Evolutionary conservation across 1,140 invertebrate genomes (phyloP).

Genomic region (Harlomillsia oculata): DNA sequence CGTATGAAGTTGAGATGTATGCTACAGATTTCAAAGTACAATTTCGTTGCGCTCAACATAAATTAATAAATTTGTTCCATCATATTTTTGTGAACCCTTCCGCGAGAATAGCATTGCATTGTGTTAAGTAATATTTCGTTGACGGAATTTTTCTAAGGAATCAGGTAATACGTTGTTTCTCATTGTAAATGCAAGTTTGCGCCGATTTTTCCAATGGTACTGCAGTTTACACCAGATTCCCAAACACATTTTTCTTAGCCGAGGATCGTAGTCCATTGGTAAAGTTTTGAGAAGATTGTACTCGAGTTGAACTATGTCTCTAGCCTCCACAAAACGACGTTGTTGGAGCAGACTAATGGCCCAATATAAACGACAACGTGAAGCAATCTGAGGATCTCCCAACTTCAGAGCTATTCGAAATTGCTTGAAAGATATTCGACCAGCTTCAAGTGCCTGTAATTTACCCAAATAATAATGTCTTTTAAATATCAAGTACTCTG

Average conservation of each 20-base stretch:
- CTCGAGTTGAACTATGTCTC: conserved; percentile 54
- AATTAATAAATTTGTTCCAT: too few species aligned
- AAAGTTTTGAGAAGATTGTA: conserved; percentile 48
- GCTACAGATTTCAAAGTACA: too few species aligned
- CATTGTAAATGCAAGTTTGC: background rate
- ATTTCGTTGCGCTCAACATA: too few species aligned
- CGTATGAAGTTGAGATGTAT: too few species aligned
- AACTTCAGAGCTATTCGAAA: conserved; percentile 64
- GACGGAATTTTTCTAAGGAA: too few species aligned
- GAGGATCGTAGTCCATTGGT: conserved; percentile 24
- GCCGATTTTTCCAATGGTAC: conserved; percentile 14
- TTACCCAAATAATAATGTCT: background rate
- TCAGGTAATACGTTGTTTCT: background rate
- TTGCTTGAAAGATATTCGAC: conserved; percentile 73
- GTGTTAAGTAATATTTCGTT: too few species aligned
- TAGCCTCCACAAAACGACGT: conserved; percentile 53
- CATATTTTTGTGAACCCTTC: too few species aligned
- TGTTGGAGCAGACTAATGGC: conserved; percentile 79
- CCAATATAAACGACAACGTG: conserved; percentile 70
- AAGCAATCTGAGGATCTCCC: conserved; percentile 64
- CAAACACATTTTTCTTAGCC: conserved; percentile 65
- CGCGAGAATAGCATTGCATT: too few species aligned
- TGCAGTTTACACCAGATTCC: conserved; percentile 65
- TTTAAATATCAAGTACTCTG: background rate
- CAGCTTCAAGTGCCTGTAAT: conserved; percentile 67